Evolutionary conservation across 2,113 vertebrate species (phyloP), one percentile per base, ranked within the genome.

Genomic region (Solenodon paradoxus): DNA sequence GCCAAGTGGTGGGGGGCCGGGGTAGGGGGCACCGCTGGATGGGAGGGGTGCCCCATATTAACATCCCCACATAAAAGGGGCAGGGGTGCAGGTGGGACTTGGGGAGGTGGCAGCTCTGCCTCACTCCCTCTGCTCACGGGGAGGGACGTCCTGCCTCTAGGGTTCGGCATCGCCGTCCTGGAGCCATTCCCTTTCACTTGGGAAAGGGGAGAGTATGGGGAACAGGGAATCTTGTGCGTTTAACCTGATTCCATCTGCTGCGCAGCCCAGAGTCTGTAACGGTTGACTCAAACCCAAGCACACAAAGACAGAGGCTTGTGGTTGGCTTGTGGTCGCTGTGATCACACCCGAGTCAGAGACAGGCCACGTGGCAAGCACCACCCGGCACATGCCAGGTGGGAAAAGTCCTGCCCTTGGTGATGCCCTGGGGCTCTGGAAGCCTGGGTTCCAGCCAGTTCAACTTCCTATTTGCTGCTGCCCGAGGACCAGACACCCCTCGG

Each of bases 51-150:
- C 66, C 92, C 96, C 92, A 86, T 8, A 93, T 93, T n/a, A 92
- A 17, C 32, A 26, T 59, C 32, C 64, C 95, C 97, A 97, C 95
- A 97, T 95, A 22, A 97, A 96, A 96, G 77, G 55, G 40, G 42
- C 90, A 96, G 94, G 93, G 96, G 96, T 35, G 16, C 71, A 74
- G 66, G 49, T 38, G 86, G 57, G 32, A 28, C 15, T 17, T 2
- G 3, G 4, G 12, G 22, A 2, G 35, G 17, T 22, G 11, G 74
- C 64, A 15, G 42, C 75, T 72, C 55, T 40, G 17, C 24, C 75
- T 71, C 45, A 24, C 55, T 66, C 32, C 20, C 47, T 13, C 20
- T 42, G 9, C 47, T 77, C 2, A 2, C 20, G 6, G 22, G 81
- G 8, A 15, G 22, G 4, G 3, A 51, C 30, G 11, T 22, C 26